phyloP scores from a whole-genome alignment of 2,888 invertebrate genomes.

The Bombylius discolor region DNA sequence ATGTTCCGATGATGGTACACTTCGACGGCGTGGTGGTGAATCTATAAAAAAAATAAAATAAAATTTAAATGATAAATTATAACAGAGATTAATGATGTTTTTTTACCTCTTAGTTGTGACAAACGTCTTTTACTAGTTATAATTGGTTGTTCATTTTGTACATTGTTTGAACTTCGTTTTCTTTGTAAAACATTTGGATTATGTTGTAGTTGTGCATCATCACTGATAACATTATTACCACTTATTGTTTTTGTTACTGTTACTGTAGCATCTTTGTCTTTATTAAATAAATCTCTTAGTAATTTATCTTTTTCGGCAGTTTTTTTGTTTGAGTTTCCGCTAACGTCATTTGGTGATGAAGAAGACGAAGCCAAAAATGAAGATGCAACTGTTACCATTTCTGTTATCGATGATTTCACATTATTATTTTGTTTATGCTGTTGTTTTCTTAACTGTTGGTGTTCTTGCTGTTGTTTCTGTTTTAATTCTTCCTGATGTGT shows the following conservation, averaged over 20 bases:
- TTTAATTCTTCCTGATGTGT: conserved; percentile 15
- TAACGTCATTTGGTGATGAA: background rate
- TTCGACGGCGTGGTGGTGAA: conserved; percentile 14
- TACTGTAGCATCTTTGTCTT: background rate
- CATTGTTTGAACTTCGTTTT: background rate
- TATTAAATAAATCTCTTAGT: background rate
- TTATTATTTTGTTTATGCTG: conserved; percentile 12
- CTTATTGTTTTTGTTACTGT: conserved; percentile 3
- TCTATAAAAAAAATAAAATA: conserved; percentile 4
- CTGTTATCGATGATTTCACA: background rate
- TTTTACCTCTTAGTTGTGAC: conserved; percentile 9
- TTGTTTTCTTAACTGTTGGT: conserved; percentile 2
- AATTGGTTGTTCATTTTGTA: background rate
- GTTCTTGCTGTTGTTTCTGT: background rate
- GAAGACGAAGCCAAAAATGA: background rate
- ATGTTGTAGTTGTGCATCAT: conserved; percentile 22
- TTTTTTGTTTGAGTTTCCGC: background rate
- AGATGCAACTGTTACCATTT: too few species aligned
- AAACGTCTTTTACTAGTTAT: conserved; percentile 10
- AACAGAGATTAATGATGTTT: background rate
- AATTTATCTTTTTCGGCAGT: background rate
- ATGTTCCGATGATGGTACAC: conserved; percentile 12
- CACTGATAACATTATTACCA: conserved; percentile 3
- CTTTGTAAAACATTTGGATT: background rate
- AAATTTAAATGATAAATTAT: background rate